Evolutionary conservation across 2,888 invertebrate genomes (phyloP).

Genomic region (Galeruca laticollis): DNA sequence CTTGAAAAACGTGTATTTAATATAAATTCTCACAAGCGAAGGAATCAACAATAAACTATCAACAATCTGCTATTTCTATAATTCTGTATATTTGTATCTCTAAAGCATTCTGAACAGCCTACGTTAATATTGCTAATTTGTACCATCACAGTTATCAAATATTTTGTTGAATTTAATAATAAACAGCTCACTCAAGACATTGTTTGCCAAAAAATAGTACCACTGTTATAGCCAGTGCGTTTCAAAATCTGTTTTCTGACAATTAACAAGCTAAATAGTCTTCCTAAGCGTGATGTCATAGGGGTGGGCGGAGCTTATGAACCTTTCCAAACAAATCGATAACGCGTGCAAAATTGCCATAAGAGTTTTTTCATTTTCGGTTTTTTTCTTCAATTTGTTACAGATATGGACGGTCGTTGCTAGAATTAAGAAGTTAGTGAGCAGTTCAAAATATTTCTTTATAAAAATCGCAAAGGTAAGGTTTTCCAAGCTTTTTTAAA

Average conservation of each 20-base stretch:
- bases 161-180: neutral
- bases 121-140: conserved; percentile 21
- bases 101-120: conserved; percentile 18
- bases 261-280: too few species aligned
- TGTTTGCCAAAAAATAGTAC: neutral
- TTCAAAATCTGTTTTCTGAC: neutral
- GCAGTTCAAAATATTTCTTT: too few species aligned
- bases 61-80: conserved; percentile 27
- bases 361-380: too few species aligned
- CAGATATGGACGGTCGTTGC: too few species aligned
- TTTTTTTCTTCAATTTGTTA: too few species aligned
- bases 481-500: too few species aligned
- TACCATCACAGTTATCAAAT: conserved; percentile 1
- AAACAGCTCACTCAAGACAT: neutral
- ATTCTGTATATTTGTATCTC: conserved; percentile 26
- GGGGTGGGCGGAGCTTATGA: too few species aligned
- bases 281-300: too few species aligned
- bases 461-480: too few species aligned
- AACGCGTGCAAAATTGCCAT: too few species aligned
- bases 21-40: neutral
- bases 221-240: neutral
- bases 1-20: neutral
- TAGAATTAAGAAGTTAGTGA: too few species aligned
- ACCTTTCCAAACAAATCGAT: too few species aligned
- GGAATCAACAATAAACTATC: conserved; percentile 26